phyloP scores from a whole-genome alignment of 2,113 vertebrate genomes.

The Passer montanus region DNA sequence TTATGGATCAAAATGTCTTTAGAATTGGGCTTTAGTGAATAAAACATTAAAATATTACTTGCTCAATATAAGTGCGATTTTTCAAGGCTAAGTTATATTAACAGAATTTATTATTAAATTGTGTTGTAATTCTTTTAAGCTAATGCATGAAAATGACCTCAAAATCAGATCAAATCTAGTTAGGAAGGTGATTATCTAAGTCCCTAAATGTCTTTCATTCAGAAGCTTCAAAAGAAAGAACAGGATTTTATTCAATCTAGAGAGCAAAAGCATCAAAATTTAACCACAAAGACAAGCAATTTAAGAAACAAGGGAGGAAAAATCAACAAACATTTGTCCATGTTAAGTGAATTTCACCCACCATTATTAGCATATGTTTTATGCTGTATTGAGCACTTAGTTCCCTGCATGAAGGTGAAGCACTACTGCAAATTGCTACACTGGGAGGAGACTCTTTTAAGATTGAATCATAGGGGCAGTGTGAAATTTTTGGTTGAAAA shows the following conservation, averaged over 20 bases:
- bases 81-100: conserved; percentile 57
- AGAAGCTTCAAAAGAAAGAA: background rate
- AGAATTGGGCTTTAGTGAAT: conserved; percentile 39
- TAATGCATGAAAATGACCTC: conserved; percentile 58
- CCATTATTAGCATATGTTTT: background rate
- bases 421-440: conserved; percentile 15
- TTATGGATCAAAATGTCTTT: conserved; percentile 46
- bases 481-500: conserved; percentile 58
- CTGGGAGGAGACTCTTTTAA: background rate
- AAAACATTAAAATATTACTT: conserved; percentile 55
- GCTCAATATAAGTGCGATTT: conserved; percentile 6
- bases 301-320: background rate
- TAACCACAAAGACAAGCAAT: background rate
- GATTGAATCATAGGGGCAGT: conserved; percentile 22
- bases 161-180: conserved; percentile 51
- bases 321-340: background rate
- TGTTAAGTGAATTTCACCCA: background rate
- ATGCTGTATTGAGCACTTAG: background rate
- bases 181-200: conserved; percentile 44
- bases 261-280: background rate
- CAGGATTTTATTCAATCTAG: background rate
- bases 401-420: background rate
- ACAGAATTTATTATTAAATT: conserved; percentile 59
- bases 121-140: conserved; percentile 60
- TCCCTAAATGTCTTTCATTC: conserved; percentile 20